Percentiles rank a stretch among this genome's conserved stretches.
These are phyloP conservation scores for Ostrea edulis DNA, from an alignment of 1,140 invertebrate genomes.

Conservation along the genomic window DNA sequence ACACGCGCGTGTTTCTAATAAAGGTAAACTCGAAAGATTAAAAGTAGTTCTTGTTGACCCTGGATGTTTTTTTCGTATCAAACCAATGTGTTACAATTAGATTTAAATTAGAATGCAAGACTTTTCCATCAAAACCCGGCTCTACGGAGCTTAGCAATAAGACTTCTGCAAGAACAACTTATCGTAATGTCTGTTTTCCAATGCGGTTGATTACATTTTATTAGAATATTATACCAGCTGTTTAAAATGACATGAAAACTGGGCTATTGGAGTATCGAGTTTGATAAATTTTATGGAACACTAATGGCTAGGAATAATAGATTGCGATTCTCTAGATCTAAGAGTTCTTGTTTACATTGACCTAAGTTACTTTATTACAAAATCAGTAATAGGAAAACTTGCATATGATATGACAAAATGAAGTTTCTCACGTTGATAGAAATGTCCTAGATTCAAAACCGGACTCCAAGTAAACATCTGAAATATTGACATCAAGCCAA, in stretches of 20 bases:
- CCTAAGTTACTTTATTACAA: no score
- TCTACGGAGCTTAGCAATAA: background rate
- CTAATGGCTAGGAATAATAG: background rate
- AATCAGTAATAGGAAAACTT: no score
- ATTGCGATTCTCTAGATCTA: no score
- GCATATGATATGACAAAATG: no score
- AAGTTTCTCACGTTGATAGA: no score
- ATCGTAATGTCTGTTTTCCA: background rate
- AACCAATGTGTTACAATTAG: background rate
- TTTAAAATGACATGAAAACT: constrained; percentile 8
- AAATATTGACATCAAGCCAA: no score
- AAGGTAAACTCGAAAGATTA: background rate
- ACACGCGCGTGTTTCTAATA: background rate
- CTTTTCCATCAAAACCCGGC: background rate
- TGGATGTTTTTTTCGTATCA: background rate
- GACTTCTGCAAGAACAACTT: background rate
- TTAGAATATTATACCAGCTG: constrained; percentile 22
- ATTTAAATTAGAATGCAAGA: background rate
- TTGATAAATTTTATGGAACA: background rate
- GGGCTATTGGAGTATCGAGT: background rate
- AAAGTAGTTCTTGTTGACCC: background rate
- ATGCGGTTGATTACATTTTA: constrained; percentile 11
- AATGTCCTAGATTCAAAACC: no score
- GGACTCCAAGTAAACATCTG: no score
- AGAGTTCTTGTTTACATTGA: no score